These are phyloP conservation scores for Heliangelus exortis DNA, from an alignment of 2,797 vertebrate species.

Conservation along the genomic window DNA sequence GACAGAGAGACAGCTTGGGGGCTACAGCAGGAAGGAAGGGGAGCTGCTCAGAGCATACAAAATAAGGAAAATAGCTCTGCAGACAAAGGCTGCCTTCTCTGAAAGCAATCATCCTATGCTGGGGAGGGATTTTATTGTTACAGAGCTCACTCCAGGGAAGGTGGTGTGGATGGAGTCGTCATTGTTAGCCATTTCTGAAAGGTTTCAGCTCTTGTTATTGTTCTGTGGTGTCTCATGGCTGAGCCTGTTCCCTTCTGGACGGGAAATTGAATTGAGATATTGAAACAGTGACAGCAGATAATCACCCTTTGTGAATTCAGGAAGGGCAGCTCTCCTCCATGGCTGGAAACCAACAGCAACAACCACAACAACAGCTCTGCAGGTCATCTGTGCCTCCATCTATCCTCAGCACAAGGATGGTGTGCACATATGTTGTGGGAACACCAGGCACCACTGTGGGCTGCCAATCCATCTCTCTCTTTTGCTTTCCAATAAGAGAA, in stretches of 20 bases:
- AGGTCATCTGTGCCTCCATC: slow-evolving; percentile 31
- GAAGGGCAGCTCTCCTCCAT: slow-evolving; percentile 40
- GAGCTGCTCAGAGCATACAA: slow-evolving; percentile 19
- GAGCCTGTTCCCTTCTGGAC: slow-evolving; percentile 37
- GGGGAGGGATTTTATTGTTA: slow-evolving; percentile 68
- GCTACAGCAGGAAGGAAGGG: background rate
- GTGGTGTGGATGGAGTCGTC: slow-evolving; percentile 64
- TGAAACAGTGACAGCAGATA: slow-evolving; percentile 70
- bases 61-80: slow-evolving; percentile 56
- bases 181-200: slow-evolving; percentile 50
- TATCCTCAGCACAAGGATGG: background rate
- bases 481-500: slow-evolving; percentile 1
- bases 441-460: background rate
- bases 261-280: slow-evolving; percentile 68
- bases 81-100: slow-evolving; percentile 64
- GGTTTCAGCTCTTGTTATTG: slow-evolving; percentile 67
- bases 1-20: slow-evolving; percentile 10
- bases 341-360: slow-evolving; percentile 23
- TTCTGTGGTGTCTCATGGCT: slow-evolving; percentile 62
- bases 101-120: slow-evolving; percentile 55
- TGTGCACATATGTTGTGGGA: background rate
- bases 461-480: background rate
- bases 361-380: background rate
- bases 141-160: slow-evolving; percentile 56
- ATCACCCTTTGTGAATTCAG: slow-evolving; percentile 52